Evolutionary conservation across 2,113 vertebrate genomes (phyloP).

Genomic region (Ammodytes marinus): DNA sequence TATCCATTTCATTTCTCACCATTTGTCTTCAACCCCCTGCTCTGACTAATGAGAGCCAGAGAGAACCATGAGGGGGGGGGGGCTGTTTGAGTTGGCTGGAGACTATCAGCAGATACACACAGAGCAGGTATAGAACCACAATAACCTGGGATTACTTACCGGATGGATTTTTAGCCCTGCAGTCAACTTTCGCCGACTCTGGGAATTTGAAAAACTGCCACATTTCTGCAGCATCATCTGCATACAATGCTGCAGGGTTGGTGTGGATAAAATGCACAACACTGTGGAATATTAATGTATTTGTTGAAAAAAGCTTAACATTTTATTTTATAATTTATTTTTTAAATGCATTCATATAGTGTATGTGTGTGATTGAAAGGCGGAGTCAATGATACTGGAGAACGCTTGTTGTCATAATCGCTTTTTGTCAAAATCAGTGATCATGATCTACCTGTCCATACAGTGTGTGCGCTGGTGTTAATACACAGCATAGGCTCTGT

Average conservation of each 20-base stretch:
- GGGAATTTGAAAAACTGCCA: slow-evolving; percentile 60
- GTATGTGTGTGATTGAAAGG: too few species aligned
- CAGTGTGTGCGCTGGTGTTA: too few species aligned
- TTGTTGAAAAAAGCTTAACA: neutral
- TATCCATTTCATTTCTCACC: slow-evolving; percentile 81
- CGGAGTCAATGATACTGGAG: too few species aligned
- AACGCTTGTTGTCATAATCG: too few species aligned
- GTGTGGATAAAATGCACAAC: slow-evolving; percentile 57
- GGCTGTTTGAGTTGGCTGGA: slow-evolving; percentile 35
- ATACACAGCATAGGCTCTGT: too few species aligned
- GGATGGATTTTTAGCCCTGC: slow-evolving; percentile 48
- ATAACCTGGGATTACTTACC: slow-evolving; percentile 52
- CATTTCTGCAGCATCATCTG: slow-evolving; percentile 47
- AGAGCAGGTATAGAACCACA: slow-evolving; percentile 35
- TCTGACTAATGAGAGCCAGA: slow-evolving; percentile 76
- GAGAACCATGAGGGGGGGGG: slow-evolving; percentile 30
- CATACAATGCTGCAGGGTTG: slow-evolving; percentile 51
- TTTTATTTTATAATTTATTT: neutral
- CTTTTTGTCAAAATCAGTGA: too few species aligned
- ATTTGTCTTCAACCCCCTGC: slow-evolving; percentile 71
- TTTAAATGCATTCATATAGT: neutral
- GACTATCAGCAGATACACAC: slow-evolving; percentile 27
- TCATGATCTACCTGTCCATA: too few species aligned
- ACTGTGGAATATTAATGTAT: slow-evolving; percentile 59
- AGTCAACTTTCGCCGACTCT: slow-evolving; percentile 55